A percentile compares a stretch with the other conserved stretches of the same genome.
phyloP scores from a whole-genome alignment of 2,797 vertebrate species.

The Enteromius mattozi region DNA sequence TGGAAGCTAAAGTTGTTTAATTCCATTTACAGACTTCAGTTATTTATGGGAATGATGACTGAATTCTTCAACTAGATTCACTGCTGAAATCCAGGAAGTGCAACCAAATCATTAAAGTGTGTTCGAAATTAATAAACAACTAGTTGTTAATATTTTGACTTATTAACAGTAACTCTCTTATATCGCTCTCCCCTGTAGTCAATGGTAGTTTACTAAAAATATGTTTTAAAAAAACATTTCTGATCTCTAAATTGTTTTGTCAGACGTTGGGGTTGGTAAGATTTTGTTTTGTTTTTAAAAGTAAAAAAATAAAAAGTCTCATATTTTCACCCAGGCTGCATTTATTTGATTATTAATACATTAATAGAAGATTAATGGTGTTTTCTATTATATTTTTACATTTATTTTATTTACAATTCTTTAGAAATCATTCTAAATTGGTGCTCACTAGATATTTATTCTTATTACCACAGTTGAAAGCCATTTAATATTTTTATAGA shows the following conservation, averaged over 20 bases:
- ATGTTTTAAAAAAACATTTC: background rate
- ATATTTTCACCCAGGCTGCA: background rate
- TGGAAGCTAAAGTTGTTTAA: background rate
- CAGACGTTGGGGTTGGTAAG: background rate
- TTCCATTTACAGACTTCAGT: background rate
- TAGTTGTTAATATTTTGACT: constrained; percentile 1
- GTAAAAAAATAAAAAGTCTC: background rate
- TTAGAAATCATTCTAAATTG: too few relatives aligned
- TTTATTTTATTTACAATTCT: too few relatives aligned
- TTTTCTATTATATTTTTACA: too few relatives aligned
- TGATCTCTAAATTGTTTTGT: background rate
- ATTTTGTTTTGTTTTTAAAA: background rate
- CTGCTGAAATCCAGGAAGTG: background rate
- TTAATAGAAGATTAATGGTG: background rate
- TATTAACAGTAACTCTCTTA: background rate
- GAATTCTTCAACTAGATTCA: background rate
- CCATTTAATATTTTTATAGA: too few relatives aligned
- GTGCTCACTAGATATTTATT: too few relatives aligned
- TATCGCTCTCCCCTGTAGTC: background rate
- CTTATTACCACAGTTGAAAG: background rate
- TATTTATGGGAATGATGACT: background rate
- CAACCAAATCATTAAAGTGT: background rate
- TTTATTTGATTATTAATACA: background rate
- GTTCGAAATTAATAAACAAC: background rate
- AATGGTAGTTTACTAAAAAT: background rate